phyloP scores from a whole-genome alignment of 1,140 invertebrate species.

The Hyphantria cunea region DNA sequence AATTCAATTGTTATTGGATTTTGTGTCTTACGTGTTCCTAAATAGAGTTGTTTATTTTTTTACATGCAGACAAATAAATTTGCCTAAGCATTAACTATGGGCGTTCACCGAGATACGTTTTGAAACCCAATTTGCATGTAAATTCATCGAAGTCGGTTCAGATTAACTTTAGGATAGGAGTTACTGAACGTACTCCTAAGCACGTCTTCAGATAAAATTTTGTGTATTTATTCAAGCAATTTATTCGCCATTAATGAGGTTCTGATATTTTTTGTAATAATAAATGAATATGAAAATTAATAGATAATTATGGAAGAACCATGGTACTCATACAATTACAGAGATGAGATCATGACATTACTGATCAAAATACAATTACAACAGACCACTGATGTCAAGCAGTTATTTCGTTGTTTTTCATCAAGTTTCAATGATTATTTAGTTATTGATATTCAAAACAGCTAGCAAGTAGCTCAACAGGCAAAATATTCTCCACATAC shows the following conservation, averaged over 20 bases:
- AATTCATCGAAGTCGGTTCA: constrained; percentile 59
- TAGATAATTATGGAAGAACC: no score
- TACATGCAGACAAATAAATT: constrained; percentile 19
- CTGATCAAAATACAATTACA: no score
- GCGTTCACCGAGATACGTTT: constrained; percentile 53
- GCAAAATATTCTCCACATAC: no score
- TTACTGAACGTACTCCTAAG: constrained; percentile 42
- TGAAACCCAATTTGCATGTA: constrained; percentile 65
- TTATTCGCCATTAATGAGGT: neutral
- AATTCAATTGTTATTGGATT: constrained; percentile 1
- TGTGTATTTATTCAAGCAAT: neutral
- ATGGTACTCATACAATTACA: no score
- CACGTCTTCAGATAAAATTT: constrained; percentile 20
- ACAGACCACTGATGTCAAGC: no score
- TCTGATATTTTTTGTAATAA: neutral
- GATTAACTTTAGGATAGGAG: constrained; percentile 60
- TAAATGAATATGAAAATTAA: no score
- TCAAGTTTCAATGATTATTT: no score
- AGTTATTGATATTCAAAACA: no score
- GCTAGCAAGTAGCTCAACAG: no score
- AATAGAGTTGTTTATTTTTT: constrained; percentile 11
- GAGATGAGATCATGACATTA: no score
- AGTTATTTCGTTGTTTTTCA: no score
- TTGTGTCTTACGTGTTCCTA: constrained; percentile 18
- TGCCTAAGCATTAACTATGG: constrained; percentile 50